Conservation (phyloP, 1,140 invertebrate genomes). For the Macrobrachium rosenbergii region DNA sequence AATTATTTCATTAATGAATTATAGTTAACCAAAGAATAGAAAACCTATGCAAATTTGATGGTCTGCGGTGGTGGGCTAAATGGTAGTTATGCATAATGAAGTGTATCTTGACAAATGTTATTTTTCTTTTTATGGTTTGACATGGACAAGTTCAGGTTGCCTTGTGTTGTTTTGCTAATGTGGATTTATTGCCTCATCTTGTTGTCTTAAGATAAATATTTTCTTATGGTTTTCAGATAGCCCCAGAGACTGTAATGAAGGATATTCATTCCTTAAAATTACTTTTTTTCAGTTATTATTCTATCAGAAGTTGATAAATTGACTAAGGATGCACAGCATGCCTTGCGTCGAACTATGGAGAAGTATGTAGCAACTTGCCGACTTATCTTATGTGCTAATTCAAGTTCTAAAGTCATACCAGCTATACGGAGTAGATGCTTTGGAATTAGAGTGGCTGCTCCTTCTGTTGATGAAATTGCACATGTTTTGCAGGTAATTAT, state of each 20-base stretch:
- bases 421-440: slow-evolving; percentile 96
- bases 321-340: slow-evolving; percentile 98
- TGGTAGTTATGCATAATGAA: too few species aligned
- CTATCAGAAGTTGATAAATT: slow-evolving; percentile 95
- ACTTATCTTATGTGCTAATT: slow-evolving; percentile 94
- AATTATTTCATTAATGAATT: not conserved
- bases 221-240: too few species aligned
- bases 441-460: slow-evolving; percentile 90
- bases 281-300: slow-evolving; percentile 82
- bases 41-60: not conserved
- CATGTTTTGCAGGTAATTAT: slow-evolving; percentile 72
- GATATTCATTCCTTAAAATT: not conserved
- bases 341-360: slow-evolving; percentile 97
- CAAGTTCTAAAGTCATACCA: slow-evolving; percentile 93
- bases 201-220: not conserved
- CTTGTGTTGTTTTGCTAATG: not conserved
- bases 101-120: too few species aligned
- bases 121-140: too few species aligned
- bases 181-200: not conserved
- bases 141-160: too few species aligned
- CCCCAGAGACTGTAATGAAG: too few species aligned
- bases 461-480: slow-evolving; percentile 83
- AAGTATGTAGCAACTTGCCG: slow-evolving; percentile 97
- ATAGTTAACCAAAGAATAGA: not conserved
- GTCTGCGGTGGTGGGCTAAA: too few species aligned